These are phyloP conservation scores for Zaprionus camerounensis DNA, from an alignment of 1,140 invertebrate genomes.

Conservation along the genomic window DNA sequence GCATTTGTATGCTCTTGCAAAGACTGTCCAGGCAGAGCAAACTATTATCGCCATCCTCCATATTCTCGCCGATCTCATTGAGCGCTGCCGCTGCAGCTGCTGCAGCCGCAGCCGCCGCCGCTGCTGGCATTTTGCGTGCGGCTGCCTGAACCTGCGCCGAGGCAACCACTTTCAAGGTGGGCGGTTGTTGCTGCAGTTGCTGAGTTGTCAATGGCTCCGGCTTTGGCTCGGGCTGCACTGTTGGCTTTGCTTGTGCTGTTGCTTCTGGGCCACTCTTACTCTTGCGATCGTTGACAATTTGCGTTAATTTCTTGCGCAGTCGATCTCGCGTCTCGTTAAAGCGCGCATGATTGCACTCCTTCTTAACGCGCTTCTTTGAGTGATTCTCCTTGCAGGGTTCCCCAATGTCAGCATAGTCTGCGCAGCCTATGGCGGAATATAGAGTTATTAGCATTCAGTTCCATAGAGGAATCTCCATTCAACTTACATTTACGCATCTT, in stretches of 20 bases:
- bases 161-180: slow-evolving; percentile 65
- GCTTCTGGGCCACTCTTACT: slow-evolving; percentile 57
- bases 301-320: slow-evolving; percentile 84
- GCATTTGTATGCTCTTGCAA: slow-evolving; percentile 76
- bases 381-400: slow-evolving; percentile 81
- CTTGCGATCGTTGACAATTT: slow-evolving; percentile 79
- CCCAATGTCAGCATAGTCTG: slow-evolving; percentile 79
- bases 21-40: slow-evolving; percentile 73
- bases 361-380: slow-evolving; percentile 79
- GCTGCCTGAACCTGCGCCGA: slow-evolving; percentile 59
- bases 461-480: background rate
- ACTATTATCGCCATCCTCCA: slow-evolving; percentile 64
- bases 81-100: slow-evolving; percentile 51
- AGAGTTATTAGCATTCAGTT: background rate
- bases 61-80: slow-evolving; percentile 52
- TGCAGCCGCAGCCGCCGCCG: slow-evolving; percentile 44
- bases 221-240: slow-evolving; percentile 13
- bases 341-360: slow-evolving; percentile 81
- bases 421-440: slow-evolving; percentile 57
- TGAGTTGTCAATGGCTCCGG: slow-evolving; percentile 32
- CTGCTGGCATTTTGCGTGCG: slow-evolving; percentile 40
- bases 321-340: slow-evolving; percentile 85
- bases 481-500: slow-evolving; percentile 77
- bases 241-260: slow-evolving; percentile 34
- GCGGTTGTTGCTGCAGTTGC: slow-evolving; percentile 52